Conservation (phyloP, 2,888 invertebrate species). For the Caradrina kadenii region DNA sequence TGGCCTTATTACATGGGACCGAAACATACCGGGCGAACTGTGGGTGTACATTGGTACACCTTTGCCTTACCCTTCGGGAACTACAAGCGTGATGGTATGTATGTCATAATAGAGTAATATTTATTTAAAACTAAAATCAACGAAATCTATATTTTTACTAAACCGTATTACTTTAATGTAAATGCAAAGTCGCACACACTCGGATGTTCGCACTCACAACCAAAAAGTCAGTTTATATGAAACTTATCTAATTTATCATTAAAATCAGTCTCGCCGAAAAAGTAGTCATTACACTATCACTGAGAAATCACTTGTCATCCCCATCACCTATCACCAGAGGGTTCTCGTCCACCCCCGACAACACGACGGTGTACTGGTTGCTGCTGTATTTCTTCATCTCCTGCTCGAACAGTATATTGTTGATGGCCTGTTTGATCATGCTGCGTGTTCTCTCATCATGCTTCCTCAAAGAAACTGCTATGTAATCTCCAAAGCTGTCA, state of each 20-base stretch:
- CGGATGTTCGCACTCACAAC: background rate
- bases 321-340: constrained; percentile 74
- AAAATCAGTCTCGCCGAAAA: constrained; percentile 41
- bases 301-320: constrained; percentile 58
- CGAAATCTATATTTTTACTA: background rate
- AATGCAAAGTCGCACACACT: background rate
- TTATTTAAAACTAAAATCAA: background rate
- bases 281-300: background rate
- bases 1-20: too few relatives aligned
- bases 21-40: too few relatives aligned
- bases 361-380: constrained; percentile 74
- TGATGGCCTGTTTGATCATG: constrained; percentile 87
- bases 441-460: constrained; percentile 84
- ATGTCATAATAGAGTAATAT: background rate
- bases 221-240: background rate
- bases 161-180: background rate
- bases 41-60: too few relatives aligned
- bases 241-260: background rate
- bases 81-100: too few relatives aligned
- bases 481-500: constrained; percentile 86
- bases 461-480: constrained; percentile 83
- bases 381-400: constrained; percentile 84
- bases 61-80: too few relatives aligned
- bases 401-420: constrained; percentile 86
- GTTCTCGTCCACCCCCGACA: constrained; percentile 77